Evolutionary conservation across 2,797 vertebrate species (phyloP).

Genomic region (Miichthys miiuy): DNA sequence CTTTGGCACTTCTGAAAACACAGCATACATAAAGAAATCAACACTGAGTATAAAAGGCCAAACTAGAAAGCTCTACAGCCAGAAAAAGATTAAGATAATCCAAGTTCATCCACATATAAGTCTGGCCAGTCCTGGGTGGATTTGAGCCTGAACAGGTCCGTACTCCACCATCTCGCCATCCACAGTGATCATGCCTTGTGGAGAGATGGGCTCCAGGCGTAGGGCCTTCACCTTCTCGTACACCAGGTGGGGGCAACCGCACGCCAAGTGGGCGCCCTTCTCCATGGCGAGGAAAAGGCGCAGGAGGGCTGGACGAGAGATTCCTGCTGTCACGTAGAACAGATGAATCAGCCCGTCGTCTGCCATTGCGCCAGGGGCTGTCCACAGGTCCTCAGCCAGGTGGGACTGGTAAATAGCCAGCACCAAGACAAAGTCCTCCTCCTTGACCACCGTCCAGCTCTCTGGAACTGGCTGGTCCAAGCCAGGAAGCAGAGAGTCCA

Average conservation of each 20-base stretch:
- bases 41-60: constrained; percentile 62
- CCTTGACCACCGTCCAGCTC: constrained; percentile 89
- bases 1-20: constrained; percentile 83
- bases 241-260: constrained; percentile 87
- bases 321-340: constrained; percentile 90
- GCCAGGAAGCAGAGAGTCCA: constrained; percentile 86
- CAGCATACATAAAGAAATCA: constrained; percentile 55
- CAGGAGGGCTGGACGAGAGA: constrained; percentile 89
- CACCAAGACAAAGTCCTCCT: constrained; percentile 92
- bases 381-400: constrained; percentile 89
- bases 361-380: constrained; percentile 83
- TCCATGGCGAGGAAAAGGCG: constrained; percentile 94
- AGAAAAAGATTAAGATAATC: constrained; percentile 52
- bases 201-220: constrained; percentile 88
- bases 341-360: constrained; percentile 91
- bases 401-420: constrained; percentile 93
- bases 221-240: constrained; percentile 89
- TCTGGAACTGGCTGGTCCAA: constrained; percentile 89
- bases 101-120: constrained; percentile 83
- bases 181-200: constrained; percentile 89
- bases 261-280: constrained; percentile 90
- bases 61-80: constrained; percentile 56
- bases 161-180: constrained; percentile 91
- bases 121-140: constrained; percentile 86
- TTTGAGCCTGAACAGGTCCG: constrained; percentile 91